These are phyloP conservation scores for Pherbina coryleti DNA, from an alignment of 2,888 invertebrate genomes.

Conservation along the genomic window DNA sequence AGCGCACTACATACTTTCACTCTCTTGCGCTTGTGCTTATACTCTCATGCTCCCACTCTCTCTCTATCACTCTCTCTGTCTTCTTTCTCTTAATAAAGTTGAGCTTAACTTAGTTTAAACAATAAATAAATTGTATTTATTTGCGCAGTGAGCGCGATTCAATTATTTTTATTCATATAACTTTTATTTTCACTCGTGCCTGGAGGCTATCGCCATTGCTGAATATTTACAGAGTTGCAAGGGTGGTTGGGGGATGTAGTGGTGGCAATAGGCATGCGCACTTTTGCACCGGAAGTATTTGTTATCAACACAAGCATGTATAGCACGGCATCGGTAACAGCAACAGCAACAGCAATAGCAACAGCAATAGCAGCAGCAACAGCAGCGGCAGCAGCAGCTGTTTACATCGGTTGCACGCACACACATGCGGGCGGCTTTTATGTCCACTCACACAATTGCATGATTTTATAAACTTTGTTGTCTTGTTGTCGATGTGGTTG, in stretches of 20 bases:
- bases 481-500: neutral
- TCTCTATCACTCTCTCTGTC: neutral
- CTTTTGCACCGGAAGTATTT: conserved; percentile 39
- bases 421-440: neutral
- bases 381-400: conserved; percentile 45
- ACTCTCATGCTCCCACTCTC: neutral
- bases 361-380: conserved; percentile 35
- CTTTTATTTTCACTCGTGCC: conserved; percentile 22
- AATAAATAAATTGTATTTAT: conserved; percentile 40
- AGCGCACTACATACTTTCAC: neutral
- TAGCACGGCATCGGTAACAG: conserved; percentile 41
- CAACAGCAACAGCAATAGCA: conserved; percentile 42
- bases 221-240: neutral
- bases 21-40: too few relatives aligned
- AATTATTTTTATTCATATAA: conserved; percentile 14
- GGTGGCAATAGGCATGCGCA: conserved; percentile 30
- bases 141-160: conserved; percentile 8
- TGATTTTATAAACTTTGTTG: too few relatives aligned
- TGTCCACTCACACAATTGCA: neutral
- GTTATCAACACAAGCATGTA: conserved; percentile 39
- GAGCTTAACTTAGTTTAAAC: conserved; percentile 47
- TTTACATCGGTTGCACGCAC: conserved; percentile 43
- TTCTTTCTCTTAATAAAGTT: too few relatives aligned
- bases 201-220: neutral
- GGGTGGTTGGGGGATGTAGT: neutral